Evolutionary conservation across 2,797 vertebrate species (phyloP).

Genomic region (Ceryle rudis): DNA sequence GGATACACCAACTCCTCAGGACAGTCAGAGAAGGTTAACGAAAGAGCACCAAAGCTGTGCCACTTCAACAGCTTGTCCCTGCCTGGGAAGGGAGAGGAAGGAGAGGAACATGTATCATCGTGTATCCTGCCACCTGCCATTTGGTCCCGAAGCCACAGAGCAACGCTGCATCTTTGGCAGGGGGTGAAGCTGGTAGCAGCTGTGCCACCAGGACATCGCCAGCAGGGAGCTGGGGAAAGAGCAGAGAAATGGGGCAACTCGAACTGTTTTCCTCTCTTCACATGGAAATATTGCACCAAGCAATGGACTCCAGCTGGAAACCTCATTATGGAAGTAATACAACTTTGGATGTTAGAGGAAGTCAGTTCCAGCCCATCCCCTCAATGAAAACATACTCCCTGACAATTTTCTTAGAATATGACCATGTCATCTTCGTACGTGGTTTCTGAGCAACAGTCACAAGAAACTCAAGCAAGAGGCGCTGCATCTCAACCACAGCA

Average conservation of each 20-base stretch:
- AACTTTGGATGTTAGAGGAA: background rate
- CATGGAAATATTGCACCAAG: background rate
- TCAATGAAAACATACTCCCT: background rate
- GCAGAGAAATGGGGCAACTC: background rate
- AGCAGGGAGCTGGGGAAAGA: background rate
- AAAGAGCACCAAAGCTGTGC: background rate
- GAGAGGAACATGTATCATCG: rapidly evolving
- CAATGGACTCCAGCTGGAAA: background rate
- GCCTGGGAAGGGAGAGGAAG: background rate
- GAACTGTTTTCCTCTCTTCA: background rate
- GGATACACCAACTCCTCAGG: background rate
- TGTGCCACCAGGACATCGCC: background rate
- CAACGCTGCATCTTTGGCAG: background rate
- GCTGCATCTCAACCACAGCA: background rate
- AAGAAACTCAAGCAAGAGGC: background rate
- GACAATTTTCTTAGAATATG: background rate
- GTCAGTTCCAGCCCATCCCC: background rate
- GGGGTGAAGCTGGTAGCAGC: background rate
- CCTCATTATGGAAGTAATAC: background rate
- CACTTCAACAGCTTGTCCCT: background rate
- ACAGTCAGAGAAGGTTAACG: background rate
- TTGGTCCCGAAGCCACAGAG: background rate
- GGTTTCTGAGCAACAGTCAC: background rate
- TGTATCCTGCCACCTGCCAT: background rate
- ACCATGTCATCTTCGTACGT: background rate